Conservation (phyloP, 2,113 vertebrate species). For the Oxyruncus cristatus region DNA sequence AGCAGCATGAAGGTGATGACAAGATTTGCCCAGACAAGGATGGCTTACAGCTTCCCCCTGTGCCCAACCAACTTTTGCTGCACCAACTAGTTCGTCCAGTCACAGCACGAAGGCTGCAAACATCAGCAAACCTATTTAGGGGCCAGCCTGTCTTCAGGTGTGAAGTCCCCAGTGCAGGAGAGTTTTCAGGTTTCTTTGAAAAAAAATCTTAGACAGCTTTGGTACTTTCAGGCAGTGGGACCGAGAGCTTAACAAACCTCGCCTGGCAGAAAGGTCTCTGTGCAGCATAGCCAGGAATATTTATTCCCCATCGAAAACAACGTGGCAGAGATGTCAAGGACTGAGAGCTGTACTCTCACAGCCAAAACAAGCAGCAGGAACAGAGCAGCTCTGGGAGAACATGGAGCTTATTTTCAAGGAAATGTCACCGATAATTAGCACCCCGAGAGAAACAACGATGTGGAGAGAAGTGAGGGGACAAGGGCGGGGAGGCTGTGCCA, state of each 20-base stretch:
- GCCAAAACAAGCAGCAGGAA: constrained; percentile 1
- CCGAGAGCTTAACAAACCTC: background rate
- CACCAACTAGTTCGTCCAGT: background rate
- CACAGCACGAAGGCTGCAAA: background rate
- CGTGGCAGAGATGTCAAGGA: background rate
- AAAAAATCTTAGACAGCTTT: background rate
- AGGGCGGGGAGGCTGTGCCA: background rate
- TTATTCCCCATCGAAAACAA: background rate
- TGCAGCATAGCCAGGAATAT: background rate
- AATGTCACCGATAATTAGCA: background rate
- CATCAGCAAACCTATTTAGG: background rate
- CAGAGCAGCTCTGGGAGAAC: background rate
- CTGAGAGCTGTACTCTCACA: background rate
- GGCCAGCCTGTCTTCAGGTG: background rate
- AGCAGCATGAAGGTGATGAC: background rate
- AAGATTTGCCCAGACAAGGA: background rate
- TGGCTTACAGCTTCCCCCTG: background rate
- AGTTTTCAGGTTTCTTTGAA: background rate
- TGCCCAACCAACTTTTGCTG: background rate
- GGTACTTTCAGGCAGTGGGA: background rate
- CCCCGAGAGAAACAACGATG: accelerated
- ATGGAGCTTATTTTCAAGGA: background rate
- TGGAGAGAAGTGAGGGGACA: background rate
- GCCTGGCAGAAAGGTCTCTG: background rate
- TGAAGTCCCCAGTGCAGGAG: background rate